Base-by-base conservation (phyloP, 2,113 vertebrate species). In the Ranitomeya imitator region DNA sequence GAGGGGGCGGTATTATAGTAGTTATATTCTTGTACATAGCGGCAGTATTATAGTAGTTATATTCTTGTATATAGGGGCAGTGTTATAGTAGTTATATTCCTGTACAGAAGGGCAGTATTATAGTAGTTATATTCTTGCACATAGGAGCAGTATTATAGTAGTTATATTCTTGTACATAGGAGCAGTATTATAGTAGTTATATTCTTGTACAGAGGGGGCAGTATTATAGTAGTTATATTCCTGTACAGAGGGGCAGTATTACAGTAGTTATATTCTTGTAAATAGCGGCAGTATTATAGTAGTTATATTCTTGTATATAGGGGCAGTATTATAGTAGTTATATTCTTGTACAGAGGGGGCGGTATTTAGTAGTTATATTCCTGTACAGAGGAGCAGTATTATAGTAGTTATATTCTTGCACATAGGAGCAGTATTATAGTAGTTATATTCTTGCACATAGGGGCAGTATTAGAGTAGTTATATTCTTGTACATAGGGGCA, bases 11-110 rank as follows among this genome's bases (percentile, higher is more conserved):
- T 69, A 69, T 69, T 69, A 69, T 69, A 69, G 65, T 69, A 69
- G 65, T 69, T 69, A 69, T 69, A 31, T 71, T 71, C 26, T 31
- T 71, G 67, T 71, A 71, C 9, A 31, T 31, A 15, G 67, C 23
- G 2, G 67, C 67, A 71, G 67, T 71, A 71, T 71, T 71, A 71
- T 31, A 71, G 67, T 71, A 71, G 67, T 71, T 71, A 71, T 71
- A 31, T 71, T 15, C 65, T 23, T 67, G 65, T 60, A 60, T 12
- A 60, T 60, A 60, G 59, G 60, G 4, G 60, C 60, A 61, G 18
- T 61, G 19, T 61, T 61, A 61, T 61, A 61, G 60, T 61, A 61
- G 60, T 61, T 61, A 61, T 61, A 61, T 61, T 61, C 60, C 6
- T 19, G 1, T 61, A 61, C 16, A 61, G 19, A 61, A 16, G 18